Base-by-base conservation (phyloP, 2,113 vertebrate genomes). In the Zeus faber region DNA sequence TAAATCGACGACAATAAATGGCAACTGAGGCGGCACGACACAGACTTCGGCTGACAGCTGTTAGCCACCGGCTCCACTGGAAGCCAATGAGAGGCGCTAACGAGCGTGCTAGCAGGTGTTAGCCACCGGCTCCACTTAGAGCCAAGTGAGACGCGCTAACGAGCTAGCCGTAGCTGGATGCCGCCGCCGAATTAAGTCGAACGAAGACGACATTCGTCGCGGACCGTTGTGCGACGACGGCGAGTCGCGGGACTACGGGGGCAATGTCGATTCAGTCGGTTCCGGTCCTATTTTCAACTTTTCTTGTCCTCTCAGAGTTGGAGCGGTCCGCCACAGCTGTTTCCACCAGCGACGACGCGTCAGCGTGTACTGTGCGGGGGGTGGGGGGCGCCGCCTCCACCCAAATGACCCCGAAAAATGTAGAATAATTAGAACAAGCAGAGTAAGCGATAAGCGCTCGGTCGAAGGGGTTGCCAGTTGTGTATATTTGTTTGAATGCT, bases 331-430 rank as follows among this genome's bases (percentile, higher is more conserved):
- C n/a, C n/a, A n/a, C 83, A 85, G 79, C 85, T 85, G 83, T 83
- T 82, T 81, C 79, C 72, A 67, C 65, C 50, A 59, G 71, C 81
- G 70, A 77, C 75, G 62, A 68, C 76, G 79, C 76, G 84, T 86
- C 84, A 86, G 76, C 82, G 70, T 54, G 41, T n/a, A n/a, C n/a
- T n/a, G n/a, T n/a, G n/a, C n/a, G n/a, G n/a, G n/a, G n/a, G n/a
- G n/a, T n/a, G n/a, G n/a, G n/a, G n/a, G 33, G 31, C 56, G 84
- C 11, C 49, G 79, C 81, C 58, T 84, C 81, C 77, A 84, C 9
- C 26, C 26, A 6, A 0, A 58, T 8, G 2, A 20, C 1, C 5
- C 18, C 4, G 47, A 53, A 29, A 25, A 45, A 43, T 20, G 9
- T 2, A 41, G n/a, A n/a, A n/a, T n/a, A n/a, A n/a, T n/a, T n/a